Base-by-base conservation (phyloP, 2,113 vertebrate genomes). In the Sinocyclocheilus rhinocerous region DNA sequence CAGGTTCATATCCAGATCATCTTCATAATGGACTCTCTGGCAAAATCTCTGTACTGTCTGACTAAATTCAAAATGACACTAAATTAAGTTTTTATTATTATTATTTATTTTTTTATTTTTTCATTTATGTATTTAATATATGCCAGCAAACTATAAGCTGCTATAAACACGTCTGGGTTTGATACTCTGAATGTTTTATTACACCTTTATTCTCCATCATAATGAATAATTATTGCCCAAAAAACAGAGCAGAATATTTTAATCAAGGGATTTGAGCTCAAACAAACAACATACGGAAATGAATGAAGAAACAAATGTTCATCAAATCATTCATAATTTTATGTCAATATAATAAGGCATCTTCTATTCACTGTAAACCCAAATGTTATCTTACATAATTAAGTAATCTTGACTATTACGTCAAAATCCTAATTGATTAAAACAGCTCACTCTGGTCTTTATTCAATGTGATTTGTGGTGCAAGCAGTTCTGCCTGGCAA, bases 151-250 rank as follows among this genome's bases (percentile, higher is more conserved):
- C n/a, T 73, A 12, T 42, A 24, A 65, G 45, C 8, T 55, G 24
- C 76, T 55, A 75, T 29, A 45, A 87, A 76, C 13, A 86, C 36
- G 9, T 83, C 48, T 83, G 3, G 33, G 5, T 86, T 83, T 83
- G 45, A 69, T 61, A 18, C 26, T 16, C 12, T 24, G 18, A 55
- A 81, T 36, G 22, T 13, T 75, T 86, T 63, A 75, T 73, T 75
- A 48, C 39, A 52, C 65, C 77, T 86, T 63, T 61, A 65, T 12
- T 50, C 16, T 29, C 36, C 4, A 6, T 42, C 57, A 86, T 81
- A 63, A 86, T 81, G 69, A 81, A 86, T 81, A 61, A 86, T 81
- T 86, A 26, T 45, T 76, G 22, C 11, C 72, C 24, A 70, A n/a
- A n/a, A n/a, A n/a, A n/a, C n/a, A 29, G 16, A 70, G 39, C 50